phyloP scores from a whole-genome alignment of 1,140 invertebrate genomes.

The Heliconius eleuchia region DNA sequence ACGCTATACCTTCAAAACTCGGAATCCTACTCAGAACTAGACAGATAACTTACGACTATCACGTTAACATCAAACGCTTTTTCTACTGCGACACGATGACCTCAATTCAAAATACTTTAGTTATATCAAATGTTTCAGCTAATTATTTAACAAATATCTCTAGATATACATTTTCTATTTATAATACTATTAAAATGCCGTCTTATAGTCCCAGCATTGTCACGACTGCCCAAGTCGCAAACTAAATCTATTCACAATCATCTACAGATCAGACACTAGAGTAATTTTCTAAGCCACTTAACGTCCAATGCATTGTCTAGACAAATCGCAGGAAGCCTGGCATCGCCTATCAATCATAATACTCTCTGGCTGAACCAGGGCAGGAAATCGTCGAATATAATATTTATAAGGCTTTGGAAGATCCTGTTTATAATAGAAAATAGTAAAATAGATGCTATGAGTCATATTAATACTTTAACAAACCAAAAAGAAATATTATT shows the following conservation, averaged over 20 bases:
- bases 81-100: background rate
- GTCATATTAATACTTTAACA: background rate
- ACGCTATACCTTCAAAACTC: no score
- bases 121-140: no score
- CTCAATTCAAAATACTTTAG: no score
- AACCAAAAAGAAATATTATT: background rate
- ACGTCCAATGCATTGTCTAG: slow-evolving; percentile 35
- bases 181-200: no score
- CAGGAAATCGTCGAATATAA: slow-evolving; percentile 31
- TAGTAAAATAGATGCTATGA: background rate
- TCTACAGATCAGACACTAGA: background rate
- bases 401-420: slow-evolving; percentile 38
- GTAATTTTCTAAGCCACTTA: slow-evolving; percentile 20
- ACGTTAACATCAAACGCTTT: background rate
- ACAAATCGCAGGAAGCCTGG: slow-evolving; percentile 41
- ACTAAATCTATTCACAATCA: background rate
- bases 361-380: slow-evolving; percentile 20
- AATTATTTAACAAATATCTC: no score
- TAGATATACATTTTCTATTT: no score
- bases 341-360: slow-evolving; percentile 45
- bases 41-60: no score
- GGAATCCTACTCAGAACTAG: no score
- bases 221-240: background rate
- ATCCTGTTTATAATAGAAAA: slow-evolving; percentile 20
- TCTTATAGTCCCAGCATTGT: background rate